These are phyloP conservation scores for Pollachius pollachius DNA, from an alignment of 2,113 vertebrate genomes.

Conservation along the genomic window DNA sequence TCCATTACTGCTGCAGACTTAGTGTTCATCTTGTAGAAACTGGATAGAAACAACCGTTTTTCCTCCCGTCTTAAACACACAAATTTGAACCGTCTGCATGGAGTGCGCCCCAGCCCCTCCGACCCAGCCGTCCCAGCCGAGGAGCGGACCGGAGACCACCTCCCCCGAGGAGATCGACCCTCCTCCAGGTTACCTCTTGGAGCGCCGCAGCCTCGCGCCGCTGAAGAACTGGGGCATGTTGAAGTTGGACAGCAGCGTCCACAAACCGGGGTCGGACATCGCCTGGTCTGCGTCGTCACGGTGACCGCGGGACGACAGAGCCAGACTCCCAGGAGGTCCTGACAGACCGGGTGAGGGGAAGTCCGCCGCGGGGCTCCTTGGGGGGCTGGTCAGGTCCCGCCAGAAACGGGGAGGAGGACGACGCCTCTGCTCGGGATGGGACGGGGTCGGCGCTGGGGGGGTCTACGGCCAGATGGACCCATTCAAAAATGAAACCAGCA, in stretches of 20 bases:
- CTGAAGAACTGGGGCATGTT: conserved; percentile 85
- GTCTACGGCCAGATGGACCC: conserved; percentile 57
- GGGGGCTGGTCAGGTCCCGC: conserved; percentile 18
- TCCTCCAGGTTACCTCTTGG: conserved; percentile 84
- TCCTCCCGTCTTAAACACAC: neutral
- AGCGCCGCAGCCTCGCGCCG: conserved; percentile 84
- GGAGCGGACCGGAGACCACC: neutral
- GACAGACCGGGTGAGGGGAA: conserved; percentile 40
- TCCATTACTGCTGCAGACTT: neutral
- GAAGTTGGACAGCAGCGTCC: conserved; percentile 89
- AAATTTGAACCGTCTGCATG: neutral
- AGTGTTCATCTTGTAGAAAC: neutral
- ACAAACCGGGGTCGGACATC: conserved; percentile 86
- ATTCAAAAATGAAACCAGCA: conserved; percentile 24
- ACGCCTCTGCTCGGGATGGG: too few species aligned
- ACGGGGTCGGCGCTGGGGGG: too few species aligned
- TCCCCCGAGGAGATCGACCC: neutral
- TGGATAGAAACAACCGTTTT: neutral
- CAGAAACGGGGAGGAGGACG: too few species aligned
- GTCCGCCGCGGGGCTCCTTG: conserved; percentile 37
- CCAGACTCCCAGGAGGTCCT: conserved; percentile 36
- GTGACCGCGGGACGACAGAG: conserved; percentile 48
- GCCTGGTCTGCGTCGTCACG: conserved; percentile 59
- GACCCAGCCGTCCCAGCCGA: too few species aligned
- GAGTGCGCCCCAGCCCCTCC: neutral